A percentile compares a stretch with the other conserved stretches of the same genome.
Conservation (phyloP, 2,888 invertebrate species). For the Cryptocephalus primarius region DNA sequence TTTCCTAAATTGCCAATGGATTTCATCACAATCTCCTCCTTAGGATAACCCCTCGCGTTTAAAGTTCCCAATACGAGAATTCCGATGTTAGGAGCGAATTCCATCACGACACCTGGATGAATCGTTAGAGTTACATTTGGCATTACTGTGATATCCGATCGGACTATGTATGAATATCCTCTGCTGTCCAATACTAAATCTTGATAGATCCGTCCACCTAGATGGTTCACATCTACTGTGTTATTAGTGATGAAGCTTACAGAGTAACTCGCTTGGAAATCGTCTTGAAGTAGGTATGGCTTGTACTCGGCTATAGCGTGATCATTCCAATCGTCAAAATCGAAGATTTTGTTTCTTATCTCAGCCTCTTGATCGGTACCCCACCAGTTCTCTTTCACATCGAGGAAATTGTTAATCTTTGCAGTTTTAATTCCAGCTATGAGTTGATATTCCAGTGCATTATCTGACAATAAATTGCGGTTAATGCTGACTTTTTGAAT, state of each 20-base stretch:
- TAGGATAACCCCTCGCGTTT: constrained; percentile 67
- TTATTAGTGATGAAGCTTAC: constrained; percentile 47
- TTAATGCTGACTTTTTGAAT: constrained; percentile 88
- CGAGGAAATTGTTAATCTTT: constrained; percentile 72
- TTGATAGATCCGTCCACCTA: constrained; percentile 66
- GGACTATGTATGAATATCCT: constrained; percentile 60
- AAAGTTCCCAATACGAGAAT: constrained; percentile 88
- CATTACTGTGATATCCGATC: constrained; percentile 93
- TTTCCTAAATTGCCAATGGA: constrained; percentile 41
- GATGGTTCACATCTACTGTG: constrained; percentile 50
- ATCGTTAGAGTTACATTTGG: constrained; percentile 81
- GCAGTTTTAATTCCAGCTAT: constrained; percentile 87
- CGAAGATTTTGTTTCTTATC: constrained; percentile 81
- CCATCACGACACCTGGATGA: constrained; percentile 78
- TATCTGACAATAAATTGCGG: constrained; percentile 78
- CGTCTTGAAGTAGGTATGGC: constrained; percentile 74
- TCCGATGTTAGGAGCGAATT: constrained; percentile 93
- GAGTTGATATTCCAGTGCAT: constrained; percentile 77
- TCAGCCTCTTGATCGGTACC: constrained; percentile 62
- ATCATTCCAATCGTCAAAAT: constrained; percentile 99
- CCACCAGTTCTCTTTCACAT: constrained; percentile 96
- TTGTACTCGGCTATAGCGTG: constrained; percentile 86
- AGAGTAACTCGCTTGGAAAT: constrained; percentile 66
- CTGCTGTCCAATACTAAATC: constrained; percentile 53
- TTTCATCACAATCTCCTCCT: constrained; percentile 68